phyloP scores from a whole-genome alignment of 1,140 invertebrate species.

The Heliothis subflexa region DNA sequence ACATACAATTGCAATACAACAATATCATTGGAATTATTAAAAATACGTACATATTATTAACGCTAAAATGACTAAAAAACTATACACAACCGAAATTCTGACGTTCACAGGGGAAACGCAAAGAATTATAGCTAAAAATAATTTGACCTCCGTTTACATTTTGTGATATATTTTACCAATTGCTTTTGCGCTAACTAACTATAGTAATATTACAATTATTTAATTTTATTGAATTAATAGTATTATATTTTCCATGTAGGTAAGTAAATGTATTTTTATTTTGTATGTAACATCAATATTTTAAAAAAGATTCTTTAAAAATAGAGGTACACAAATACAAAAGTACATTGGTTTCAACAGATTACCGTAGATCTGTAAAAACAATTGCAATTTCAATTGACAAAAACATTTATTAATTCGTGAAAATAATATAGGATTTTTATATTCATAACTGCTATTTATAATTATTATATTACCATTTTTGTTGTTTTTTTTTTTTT shows the following conservation, averaged over 20 bases:
- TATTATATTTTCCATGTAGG: conserved; percentile 8
- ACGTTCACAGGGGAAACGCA: conserved; percentile 52
- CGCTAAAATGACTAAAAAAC: conserved; percentile 51
- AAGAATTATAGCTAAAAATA: conserved; percentile 57
- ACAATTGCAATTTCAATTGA: conserved; percentile 2
- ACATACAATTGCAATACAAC: conserved; percentile 49
- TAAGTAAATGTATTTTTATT: neutral
- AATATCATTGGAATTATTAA: conserved; percentile 50
- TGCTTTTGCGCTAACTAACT: conserved; percentile 50
- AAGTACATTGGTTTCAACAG: too few relatives aligned
- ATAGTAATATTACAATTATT: conserved; percentile 12
- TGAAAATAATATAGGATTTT: neutral
- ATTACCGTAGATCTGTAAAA: too few relatives aligned
- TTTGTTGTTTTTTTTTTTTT: conserved; percentile 6
- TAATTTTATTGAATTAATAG: neutral
- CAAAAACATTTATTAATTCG: neutral
- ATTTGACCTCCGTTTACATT: conserved; percentile 64
- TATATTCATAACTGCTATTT: neutral
- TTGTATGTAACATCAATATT: conserved; percentile 1
- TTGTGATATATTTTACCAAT: conserved; percentile 59
- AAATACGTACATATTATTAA: conserved; percentile 49
- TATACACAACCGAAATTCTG: conserved; percentile 66
- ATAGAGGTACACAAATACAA: conserved; percentile 1
- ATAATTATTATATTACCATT: neutral
- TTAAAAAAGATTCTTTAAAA: neutral